Base-by-base conservation (phyloP, 2,113 vertebrate genomes). In the Myodes glareolus region DNA sequence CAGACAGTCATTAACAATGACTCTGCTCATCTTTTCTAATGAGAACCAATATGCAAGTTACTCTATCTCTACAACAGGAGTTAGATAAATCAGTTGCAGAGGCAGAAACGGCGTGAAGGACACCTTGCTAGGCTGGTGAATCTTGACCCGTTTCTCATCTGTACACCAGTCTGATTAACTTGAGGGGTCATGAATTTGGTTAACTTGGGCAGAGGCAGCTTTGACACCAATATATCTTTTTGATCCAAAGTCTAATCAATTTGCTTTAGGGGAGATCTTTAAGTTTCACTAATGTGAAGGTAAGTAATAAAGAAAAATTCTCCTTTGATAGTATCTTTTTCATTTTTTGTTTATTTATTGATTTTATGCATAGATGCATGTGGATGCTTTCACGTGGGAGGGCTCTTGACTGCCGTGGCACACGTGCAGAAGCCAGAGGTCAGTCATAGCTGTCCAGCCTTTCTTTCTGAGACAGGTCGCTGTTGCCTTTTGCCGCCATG, bases 201-300 rank as follows among this genome's bases (percentile, higher is more conserved):
- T 73, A 78, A 82, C 16, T 86, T 47, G 17, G 61, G 63, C 5
- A 76, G 16, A 81, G 29, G 3, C n/a, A 77, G 61, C 70, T 94
- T 93, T 93, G 77, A 97, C 93, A 89, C 65, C 82, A 16, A 68
- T 33, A 45, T 2, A 63, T 4, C 78, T 92, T 67, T 92, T 65
- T 72, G 23, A 45, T 92, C 58, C 63, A 81, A 77, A 89, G 58
- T 90, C 84, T 82, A 92, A 63, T 61, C 73, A 81, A 25, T 73
- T 73, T 85, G 19, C 25, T 89, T 52, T 84, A 61, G 45, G 55
- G 78, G 88, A 87, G 33, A 90, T n/a, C 29, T 87, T 42, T 5
- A 91, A 72, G 5, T 84, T 88, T 92, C 81, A 42, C 67, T 25
- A 86, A 50, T 39, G 29, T 42, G 52, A n/a, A 91, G 75, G 9